Evolutionary conservation across 2,888 invertebrate genomes (phyloP).

Genomic region (Chesias legatella): DNA sequence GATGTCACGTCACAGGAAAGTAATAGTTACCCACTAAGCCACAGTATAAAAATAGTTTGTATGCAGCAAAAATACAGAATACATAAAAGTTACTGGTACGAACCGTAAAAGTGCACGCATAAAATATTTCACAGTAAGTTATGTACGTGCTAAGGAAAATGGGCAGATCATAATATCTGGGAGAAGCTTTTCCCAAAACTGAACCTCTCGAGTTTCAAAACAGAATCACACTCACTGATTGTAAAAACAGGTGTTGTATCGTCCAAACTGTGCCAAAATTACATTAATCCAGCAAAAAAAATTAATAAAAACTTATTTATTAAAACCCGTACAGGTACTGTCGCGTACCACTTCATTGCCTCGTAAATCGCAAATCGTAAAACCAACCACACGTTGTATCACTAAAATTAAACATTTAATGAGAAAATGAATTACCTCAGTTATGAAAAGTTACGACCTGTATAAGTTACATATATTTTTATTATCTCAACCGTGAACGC

Average conservation of each 20-base stretch:
- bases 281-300: background rate
- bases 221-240: too few relatives aligned
- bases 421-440: slow-evolving; percentile 59
- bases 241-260: too few relatives aligned
- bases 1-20: slow-evolving; percentile 34
- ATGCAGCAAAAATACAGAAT: too few relatives aligned
- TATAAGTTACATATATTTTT: slow-evolving; percentile 53
- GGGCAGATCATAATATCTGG: too few relatives aligned
- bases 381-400: slow-evolving; percentile 43
- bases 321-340: slow-evolving; percentile 42
- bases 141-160: too few relatives aligned
- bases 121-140: too few relatives aligned
- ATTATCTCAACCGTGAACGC: slow-evolving; percentile 47
- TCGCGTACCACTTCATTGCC: slow-evolving; percentile 51
- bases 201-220: too few relatives aligned
- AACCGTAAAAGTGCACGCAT: too few relatives aligned
- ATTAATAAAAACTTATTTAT: slow-evolving; percentile 30
- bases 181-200: too few relatives aligned
- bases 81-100: too few relatives aligned
- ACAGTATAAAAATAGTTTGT: too few relatives aligned
- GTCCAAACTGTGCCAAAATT: too few relatives aligned
- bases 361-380: slow-evolving; percentile 53
- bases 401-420: slow-evolving; percentile 67
- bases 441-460: slow-evolving; percentile 52
- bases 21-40: background rate